Base-by-base conservation (phyloP, 2,888 invertebrate species). In the Clistopyga incitator region DNA sequence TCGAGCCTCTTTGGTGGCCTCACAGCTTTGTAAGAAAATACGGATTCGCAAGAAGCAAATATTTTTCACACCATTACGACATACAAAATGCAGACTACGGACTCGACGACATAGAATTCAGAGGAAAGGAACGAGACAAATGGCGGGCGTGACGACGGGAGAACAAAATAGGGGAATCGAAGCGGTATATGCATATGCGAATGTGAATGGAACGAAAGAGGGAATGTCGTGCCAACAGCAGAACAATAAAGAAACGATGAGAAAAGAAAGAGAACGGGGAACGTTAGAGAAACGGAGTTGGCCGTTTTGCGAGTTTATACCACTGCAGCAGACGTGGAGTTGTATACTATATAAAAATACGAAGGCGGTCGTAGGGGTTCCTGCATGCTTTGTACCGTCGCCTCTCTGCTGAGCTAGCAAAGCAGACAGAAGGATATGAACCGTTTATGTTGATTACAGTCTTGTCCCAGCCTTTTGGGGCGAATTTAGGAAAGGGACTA, bases 271-370 rank as follows among this genome's bases (percentile, higher is more conserved):
- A 64, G 47, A 45, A 18, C 47, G 29, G 25, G 34, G 76, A 70
- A 67, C 72, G 70, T 54, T 70, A 71, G 54, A 68, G 68, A 78
- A 81, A 83, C 80, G 81, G 84, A 86, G 84, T 85, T 87, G 84
- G 86, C 87, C 87, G 85, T 87, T 88, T 86, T 79, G 79, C 84
- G 78, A 85, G 81, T 67, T 77, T 82, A 71, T 42, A 56, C 59
- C 15, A 64, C 75, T 64, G 20, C 50, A 64, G 10, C 20, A 75
- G 50, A 70, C 20, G 29, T n/a, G n/a, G 47, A 61, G 23, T 50
- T 18, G 64, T 75, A 50, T 18, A 52, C 50, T 52, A 38, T 38
- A 75, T 34, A 64, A 64, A 75, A 34, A 71, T 54, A 52, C 10
- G 2, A 20, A 20, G 34, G 47, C n/a, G 42, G 15, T 56, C n/a